These are phyloP conservation scores for Gopherus evgoodei DNA, from an alignment of 2,113 vertebrate species.

Conservation along the genomic window DNA sequence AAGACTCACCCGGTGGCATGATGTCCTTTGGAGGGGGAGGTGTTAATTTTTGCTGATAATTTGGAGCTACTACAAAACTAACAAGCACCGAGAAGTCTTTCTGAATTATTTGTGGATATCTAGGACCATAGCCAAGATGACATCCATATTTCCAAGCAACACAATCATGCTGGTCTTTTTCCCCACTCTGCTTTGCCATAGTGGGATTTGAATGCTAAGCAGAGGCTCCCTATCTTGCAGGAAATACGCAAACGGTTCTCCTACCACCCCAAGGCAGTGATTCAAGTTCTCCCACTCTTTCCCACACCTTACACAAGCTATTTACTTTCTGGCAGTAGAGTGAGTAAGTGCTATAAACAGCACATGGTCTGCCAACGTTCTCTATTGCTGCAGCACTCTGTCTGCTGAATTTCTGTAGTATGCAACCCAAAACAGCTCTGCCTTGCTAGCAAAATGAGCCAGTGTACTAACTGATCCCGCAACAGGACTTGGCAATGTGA, in stretches of 20 bases:
- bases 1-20: neutral
- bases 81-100: neutral
- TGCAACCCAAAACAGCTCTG: neutral
- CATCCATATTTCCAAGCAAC: neutral
- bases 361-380: neutral
- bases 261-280: neutral
- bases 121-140: neutral
- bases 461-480: neutral
- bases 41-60: neutral
- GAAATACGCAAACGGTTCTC: neutral
- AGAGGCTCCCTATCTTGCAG: neutral
- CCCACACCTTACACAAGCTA: neutral
- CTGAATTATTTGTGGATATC: neutral
- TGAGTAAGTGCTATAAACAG: neutral
- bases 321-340: no score
- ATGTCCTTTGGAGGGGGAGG: neutral
- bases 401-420: neutral
- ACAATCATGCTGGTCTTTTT: neutral
- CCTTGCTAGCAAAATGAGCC: neutral
- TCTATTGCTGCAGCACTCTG: neutral
- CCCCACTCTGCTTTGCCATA: neutral
- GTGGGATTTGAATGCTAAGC: neutral
- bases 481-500: neutral
- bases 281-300: neutral
- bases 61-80: neutral